phyloP scores from a whole-genome alignment of 2,113 vertebrate species.

The Thalassarche chlororhynchos region DNA sequence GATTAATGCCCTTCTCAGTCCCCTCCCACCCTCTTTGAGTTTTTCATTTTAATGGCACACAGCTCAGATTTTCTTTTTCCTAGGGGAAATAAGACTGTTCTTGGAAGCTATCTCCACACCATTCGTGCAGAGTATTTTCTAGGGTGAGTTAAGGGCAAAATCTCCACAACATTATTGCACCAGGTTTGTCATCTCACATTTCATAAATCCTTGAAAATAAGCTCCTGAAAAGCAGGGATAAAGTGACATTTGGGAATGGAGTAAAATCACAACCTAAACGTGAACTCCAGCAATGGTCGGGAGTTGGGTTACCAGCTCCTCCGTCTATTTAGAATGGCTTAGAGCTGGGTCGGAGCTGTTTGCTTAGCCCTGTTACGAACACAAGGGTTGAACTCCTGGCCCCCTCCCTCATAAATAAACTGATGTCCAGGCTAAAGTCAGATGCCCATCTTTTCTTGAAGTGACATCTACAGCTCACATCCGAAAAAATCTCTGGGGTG shows the following conservation, averaged over 20 bases:
- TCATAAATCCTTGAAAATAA: slow-evolving; percentile 71
- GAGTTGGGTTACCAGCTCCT: slow-evolving; percentile 47
- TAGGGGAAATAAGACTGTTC: slow-evolving; percentile 43
- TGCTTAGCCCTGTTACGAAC: slow-evolving; percentile 51
- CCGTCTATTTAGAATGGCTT: slow-evolving; percentile 54
- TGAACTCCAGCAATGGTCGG: slow-evolving; percentile 49
- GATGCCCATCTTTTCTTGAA: slow-evolving; percentile 62
- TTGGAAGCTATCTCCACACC: slow-evolving; percentile 22
- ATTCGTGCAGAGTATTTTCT: slow-evolving; percentile 11
- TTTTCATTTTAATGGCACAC: slow-evolving; percentile 36
- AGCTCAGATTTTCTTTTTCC: slow-evolving; percentile 48
- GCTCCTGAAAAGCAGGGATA: slow-evolving; percentile 66
- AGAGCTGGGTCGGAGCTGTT: slow-evolving; percentile 49
- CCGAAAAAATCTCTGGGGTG: slow-evolving; percentile 45
- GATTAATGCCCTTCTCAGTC: slow-evolving; percentile 16
- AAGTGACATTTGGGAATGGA: slow-evolving; percentile 42
- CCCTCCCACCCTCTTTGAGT: neutral
- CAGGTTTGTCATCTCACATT: slow-evolving; percentile 62
- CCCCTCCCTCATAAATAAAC: slow-evolving; percentile 61
- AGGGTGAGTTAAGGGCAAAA: slow-evolving; percentile 50
- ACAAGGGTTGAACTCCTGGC: slow-evolving; percentile 61
- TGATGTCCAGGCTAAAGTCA: slow-evolving; percentile 10
- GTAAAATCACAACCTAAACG: neutral
- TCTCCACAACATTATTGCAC: neutral
- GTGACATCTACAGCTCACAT: slow-evolving; percentile 45